Base-by-base conservation (phyloP, 2,113 vertebrate genomes). In the Lamprologus speciosus region DNA sequence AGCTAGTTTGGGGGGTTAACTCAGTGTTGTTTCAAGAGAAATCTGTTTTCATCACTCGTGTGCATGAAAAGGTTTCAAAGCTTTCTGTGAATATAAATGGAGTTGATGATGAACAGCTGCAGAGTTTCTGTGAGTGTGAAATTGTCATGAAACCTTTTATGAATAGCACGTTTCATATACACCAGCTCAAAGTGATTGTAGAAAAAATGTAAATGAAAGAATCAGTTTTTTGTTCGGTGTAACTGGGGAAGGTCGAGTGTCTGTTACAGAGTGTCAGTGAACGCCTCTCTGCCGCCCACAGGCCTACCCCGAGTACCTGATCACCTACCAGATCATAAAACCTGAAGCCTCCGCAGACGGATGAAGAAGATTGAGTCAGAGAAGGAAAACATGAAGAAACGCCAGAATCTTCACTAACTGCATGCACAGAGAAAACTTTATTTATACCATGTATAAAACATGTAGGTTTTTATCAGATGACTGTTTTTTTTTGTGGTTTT, bases 261-360 rank as follows among this genome's bases (percentile, higher is more conserved):
- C 7, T 42, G 21, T 60, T 75, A 33, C 68, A 3, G 82, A 65
- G 47, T 73, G 60, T 85, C 83, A 55, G 68, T 83, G 68, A 81
- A 86, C 23, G 10, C 82, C 58, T 89, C 87, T 40, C 23, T 14
- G 82, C 86, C 10, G 45, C 92, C 51, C 68, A 54, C 92, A 98
- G 98, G 98, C 98, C 1, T 98, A 97, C 90, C 98, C 98, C 1
- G 97, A 98, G 88, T 98, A 98, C 96, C 97, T 99, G 88, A 98
- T 99, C 93, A 98, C 98, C 0, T 98, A 99, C 95, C 98, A 98
- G 96, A 98, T 98, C 89, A 93, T 97, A 96, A 98, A 98, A 87
- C 97, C 98, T 4, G 98, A 98, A 68, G 97, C 97, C 93, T 95
- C 97, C 2, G 91, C 97, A 9, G 96, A 89, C 2, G 26, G 90